phyloP scores from a whole-genome alignment of 2,797 vertebrate species.

The Sphenodon punctatus region DNA sequence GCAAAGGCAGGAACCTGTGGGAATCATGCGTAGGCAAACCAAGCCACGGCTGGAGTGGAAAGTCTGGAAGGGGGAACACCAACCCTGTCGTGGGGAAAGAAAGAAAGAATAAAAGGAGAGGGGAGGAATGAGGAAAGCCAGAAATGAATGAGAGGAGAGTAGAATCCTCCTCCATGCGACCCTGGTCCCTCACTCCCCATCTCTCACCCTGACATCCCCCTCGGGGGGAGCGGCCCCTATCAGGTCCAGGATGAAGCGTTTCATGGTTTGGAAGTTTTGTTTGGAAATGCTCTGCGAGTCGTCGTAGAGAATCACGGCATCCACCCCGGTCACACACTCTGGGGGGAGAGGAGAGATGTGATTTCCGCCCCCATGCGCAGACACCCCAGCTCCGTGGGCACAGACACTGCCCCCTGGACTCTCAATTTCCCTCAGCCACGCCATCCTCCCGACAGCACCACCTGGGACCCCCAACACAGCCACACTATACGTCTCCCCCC shows the following conservation, averaged over 20 bases:
- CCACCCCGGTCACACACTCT: conserved; percentile 62
- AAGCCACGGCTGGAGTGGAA: too few species aligned
- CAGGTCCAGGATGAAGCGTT: conserved; percentile 47
- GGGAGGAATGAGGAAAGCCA: too few species aligned
- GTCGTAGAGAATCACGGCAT: conserved; percentile 66
- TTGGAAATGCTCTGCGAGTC: conserved; percentile 49
- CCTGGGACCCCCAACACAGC: too few species aligned
- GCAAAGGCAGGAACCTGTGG: too few species aligned
- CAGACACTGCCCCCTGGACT: not conserved
- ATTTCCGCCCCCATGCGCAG: not conserved
- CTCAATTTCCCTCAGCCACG: not conserved
- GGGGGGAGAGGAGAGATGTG: not conserved
- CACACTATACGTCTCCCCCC: not conserved
- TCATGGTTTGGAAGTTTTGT: conserved; percentile 27
- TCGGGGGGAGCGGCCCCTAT: conserved; percentile 28
- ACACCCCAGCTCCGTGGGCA: not conserved
- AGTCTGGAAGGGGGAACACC: too few species aligned
- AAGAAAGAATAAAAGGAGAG: too few species aligned
- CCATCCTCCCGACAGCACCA: not conserved
- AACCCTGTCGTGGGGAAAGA: too few species aligned
- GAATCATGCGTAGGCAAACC: too few species aligned
- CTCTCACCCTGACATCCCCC: conserved; percentile 46
- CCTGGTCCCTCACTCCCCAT: too few species aligned
- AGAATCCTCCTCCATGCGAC: too few species aligned
- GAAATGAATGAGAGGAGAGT: too few species aligned